Percentiles rank a stretch among this genome's conserved stretches.
phyloP scores from a whole-genome alignment of 1,140 invertebrate species.

The Aphelenchoides avenae region DNA sequence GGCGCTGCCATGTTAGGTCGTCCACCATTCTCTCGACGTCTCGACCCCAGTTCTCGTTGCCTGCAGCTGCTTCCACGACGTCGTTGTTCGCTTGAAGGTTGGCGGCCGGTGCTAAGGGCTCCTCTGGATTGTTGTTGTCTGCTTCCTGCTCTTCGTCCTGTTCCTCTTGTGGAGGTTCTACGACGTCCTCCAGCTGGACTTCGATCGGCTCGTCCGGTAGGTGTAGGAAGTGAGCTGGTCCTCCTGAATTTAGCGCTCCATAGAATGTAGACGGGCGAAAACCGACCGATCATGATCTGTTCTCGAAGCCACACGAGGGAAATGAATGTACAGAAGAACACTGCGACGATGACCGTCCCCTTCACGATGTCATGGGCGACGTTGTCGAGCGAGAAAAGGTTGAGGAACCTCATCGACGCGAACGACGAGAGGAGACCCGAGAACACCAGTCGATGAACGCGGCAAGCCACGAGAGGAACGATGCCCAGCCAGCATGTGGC shows the following conservation, averaged over 20 bases:
- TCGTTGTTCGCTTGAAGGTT: conserved; percentile 13
- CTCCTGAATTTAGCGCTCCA: conserved; percentile 6
- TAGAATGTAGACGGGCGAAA: conserved; percentile 31
- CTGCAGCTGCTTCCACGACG: conserved; percentile 8
- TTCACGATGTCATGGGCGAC: conserved; percentile 42
- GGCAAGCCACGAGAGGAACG: conserved; percentile 89
- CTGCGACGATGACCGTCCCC: conserved; percentile 90
- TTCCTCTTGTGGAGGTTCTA: conserved; percentile 32
- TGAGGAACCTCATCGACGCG: conserved; percentile 75
- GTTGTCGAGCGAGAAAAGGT: conserved; percentile 65
- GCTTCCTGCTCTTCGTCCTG: conserved; percentile 55
- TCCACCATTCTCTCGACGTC: conserved; percentile 96
- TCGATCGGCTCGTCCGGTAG: conserved; percentile 28
- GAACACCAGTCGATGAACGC: conserved; percentile 44
- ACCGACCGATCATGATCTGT: conserved; percentile 80
- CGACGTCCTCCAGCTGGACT: neutral
- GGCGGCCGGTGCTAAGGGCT: neutral
- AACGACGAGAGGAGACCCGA: conserved; percentile 66
- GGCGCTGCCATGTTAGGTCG: conserved; percentile 92
- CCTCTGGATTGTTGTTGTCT: conserved; percentile 11
- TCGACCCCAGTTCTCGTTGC: conserved; percentile 47
- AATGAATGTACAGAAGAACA: conserved; percentile 92
- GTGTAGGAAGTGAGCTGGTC: conserved; percentile 23
- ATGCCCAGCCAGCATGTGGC: conserved; percentile 94
- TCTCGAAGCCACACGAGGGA: conserved; percentile 93